A percentile compares a stretch with the other conserved stretches of the same genome.
phyloP scores from a whole-genome alignment of 2,888 invertebrate genomes.

The Melieria crassipennis region DNA sequence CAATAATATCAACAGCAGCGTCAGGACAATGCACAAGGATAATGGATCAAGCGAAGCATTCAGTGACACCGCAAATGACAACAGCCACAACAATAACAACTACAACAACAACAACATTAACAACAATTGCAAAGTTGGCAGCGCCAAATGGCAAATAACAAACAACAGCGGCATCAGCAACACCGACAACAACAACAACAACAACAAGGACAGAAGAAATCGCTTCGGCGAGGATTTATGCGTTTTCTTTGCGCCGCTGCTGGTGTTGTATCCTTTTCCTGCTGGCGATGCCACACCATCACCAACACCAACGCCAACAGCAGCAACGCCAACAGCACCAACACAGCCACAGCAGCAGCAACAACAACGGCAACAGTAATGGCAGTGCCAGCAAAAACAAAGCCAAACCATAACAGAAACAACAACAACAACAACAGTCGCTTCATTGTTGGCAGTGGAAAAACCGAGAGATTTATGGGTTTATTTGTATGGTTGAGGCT shows the following conservation, averaged over 20 bases:
- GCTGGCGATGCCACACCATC: too few species aligned
- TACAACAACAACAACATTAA: not conserved
- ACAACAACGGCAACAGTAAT: not conserved
- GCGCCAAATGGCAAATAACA: not conserved
- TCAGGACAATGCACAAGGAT: constrained; percentile 8
- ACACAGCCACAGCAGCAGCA: not conserved
- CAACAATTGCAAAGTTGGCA: not conserved
- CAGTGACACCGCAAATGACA: constrained; percentile 11
- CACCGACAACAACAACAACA: constrained; percentile 7
- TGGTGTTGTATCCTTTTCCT: constrained; percentile 8
- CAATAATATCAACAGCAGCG: not conserved
- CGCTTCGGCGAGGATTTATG: not conserved
- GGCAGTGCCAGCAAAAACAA: not conserved
- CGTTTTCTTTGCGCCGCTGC: not conserved
- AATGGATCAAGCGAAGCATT: constrained; percentile 20
- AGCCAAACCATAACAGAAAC: not conserved
- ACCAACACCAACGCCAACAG: not conserved
- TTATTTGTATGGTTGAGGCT: constrained; percentile 49
- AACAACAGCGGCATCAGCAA: not conserved
- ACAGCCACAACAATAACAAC: not conserved
- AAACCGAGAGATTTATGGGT: constrained; percentile 52
- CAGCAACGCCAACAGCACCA: not conserved
- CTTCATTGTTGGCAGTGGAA: too few species aligned
- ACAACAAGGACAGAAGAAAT: not conserved
- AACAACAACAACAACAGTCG: not conserved